phyloP scores from a whole-genome alignment of 2,113 vertebrate species.

The Cinclus mexicanus region DNA sequence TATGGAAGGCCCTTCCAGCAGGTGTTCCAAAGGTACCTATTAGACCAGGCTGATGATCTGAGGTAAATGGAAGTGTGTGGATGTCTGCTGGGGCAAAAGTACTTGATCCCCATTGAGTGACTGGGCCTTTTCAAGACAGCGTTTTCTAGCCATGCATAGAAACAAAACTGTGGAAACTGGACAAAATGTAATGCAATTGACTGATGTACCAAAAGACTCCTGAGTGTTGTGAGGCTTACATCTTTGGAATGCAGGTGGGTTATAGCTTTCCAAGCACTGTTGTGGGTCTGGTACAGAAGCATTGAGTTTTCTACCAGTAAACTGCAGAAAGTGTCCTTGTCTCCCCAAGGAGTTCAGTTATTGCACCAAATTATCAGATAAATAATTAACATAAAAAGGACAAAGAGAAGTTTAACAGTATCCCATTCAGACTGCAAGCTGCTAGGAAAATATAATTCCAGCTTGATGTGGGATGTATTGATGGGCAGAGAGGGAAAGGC shows the following conservation, averaged over 20 bases:
- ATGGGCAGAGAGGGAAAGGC: not conserved
- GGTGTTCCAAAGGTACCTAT: not conserved
- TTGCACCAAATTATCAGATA: not conserved
- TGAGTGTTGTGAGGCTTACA: slow-evolving; percentile 26
- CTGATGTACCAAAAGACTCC: slow-evolving; percentile 27
- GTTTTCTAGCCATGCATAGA: not conserved
- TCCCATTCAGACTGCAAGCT: not conserved
- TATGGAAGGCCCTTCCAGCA: not conserved
- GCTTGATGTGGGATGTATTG: not conserved
- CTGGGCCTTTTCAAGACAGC: not conserved
- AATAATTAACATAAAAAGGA: not conserved
- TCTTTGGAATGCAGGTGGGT: not conserved
- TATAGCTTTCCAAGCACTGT: not conserved
- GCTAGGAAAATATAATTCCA: not conserved
- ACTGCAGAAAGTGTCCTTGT: not conserved
- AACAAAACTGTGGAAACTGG: not conserved
- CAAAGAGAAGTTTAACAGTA: not conserved
- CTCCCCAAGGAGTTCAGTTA: not conserved
- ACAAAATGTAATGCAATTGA: not conserved
- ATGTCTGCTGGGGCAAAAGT: not conserved
- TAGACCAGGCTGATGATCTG: not conserved
- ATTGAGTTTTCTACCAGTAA: not conserved
- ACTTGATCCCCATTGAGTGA: not conserved
- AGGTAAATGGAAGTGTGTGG: not conserved
- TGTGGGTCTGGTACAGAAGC: not conserved